Evolutionary conservation across 2,113 vertebrate genomes (phyloP), one percentile per base, ranked within the genome.

Genomic region (Calidris pugnax): DNA sequence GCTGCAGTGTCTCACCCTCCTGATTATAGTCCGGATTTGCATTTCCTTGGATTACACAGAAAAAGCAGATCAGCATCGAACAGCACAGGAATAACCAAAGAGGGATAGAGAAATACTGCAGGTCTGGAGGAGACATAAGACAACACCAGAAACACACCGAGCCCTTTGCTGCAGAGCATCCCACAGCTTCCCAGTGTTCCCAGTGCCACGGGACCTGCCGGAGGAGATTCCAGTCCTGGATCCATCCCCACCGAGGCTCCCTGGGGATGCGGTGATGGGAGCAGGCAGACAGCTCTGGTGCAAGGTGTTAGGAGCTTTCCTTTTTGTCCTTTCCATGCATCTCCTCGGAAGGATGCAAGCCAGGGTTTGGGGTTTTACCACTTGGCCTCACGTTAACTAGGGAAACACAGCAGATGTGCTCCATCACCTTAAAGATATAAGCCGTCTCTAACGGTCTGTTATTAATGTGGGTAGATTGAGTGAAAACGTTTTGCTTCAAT

Each of bases 401-500:
- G 79, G 86, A 77, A 85, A 77, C 37, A 15, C 4, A 51, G 68
- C 84, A 81, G 86, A 53, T 67, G 77, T 30, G 12, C 64, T 73
- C 47, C 41, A n/a, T 67, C 50, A 3, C n/a, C 6, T 71, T 72
- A 15, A 9, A 69, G 69, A 39, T 30, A 37, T 0, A 50, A 87
- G 95, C 76, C 28, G 7, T 45, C 91, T 67, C 89, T 72, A 71
- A 57, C 33, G 2, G 47, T 67, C 89, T 75, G 86, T 3, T 86
- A 17, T 81, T 94, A 78, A 91, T 33, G 76, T n/a, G 77, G 72
- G 56, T 62, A 91, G 91, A 93, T 68, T 35, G 91, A 64, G 84
- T 85, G 91, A 14, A 75, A 89, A 85, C 22, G 24, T 71, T 92
- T 91, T 89, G 94, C 84, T 89, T 85, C 89, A 26, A 17, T 23